Percentiles rank a stretch among this genome's conserved stretches.
phyloP scores from a whole-genome alignment of 1,140 invertebrate genomes.

The Pogonomyrmex californicus region DNA sequence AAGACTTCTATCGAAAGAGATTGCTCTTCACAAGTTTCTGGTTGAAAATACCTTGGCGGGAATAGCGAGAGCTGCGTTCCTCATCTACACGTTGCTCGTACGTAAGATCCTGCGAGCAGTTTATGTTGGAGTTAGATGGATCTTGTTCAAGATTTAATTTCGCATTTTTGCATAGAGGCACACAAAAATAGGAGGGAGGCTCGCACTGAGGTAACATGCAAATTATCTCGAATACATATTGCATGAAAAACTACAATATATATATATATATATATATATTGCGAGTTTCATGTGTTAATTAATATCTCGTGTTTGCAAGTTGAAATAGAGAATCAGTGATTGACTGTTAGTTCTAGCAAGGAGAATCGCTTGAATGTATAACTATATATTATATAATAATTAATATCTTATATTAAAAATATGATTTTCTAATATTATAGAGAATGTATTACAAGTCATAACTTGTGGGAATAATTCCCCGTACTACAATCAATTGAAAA shows the following conservation, averaged over 20 bases:
- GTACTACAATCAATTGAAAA: not conserved
- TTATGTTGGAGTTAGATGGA: not conserved
- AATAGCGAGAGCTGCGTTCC: not conserved
- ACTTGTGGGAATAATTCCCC: not conserved
- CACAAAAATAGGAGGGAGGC: not conserved
- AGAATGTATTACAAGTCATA: not conserved
- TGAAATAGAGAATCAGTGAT: not conserved
- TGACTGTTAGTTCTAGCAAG: not conserved
- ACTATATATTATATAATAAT: not conserved
- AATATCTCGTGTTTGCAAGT: not conserved
- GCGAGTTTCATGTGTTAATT: constrained; percentile 14
- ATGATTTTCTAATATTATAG: not conserved
- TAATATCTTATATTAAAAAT: not conserved
- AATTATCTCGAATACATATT: constrained; percentile 10
- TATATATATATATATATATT: not conserved
- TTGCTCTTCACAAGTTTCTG: constrained; percentile 11
- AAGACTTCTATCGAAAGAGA: constrained; percentile 60
- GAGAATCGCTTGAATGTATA: not conserved
- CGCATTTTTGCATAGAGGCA: not conserved
- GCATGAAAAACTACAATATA: not conserved
- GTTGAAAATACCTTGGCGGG: constrained; percentile 29
- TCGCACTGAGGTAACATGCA: not conserved
- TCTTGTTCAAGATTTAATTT: constrained; percentile 38
- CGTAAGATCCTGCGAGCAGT: not conserved
- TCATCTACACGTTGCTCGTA: constrained; percentile 3